phyloP scores from a whole-genome alignment of 2,113 vertebrate species.

The Proterorhinus semilunaris region DNA sequence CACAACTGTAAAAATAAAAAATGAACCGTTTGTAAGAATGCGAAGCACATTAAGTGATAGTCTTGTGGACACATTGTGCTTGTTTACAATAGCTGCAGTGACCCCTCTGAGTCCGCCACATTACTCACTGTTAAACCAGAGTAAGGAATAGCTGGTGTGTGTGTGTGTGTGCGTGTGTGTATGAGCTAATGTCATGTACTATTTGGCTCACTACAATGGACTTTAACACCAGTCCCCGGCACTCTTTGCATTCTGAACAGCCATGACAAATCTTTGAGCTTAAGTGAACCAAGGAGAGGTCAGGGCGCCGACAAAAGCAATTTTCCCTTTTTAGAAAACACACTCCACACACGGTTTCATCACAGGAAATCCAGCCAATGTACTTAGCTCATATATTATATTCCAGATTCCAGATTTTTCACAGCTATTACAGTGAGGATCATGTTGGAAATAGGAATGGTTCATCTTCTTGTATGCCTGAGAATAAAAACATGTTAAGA shows the following conservation, averaged over 20 bases:
- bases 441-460: background rate
- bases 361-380: slow-evolving; percentile 2
- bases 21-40: slow-evolving; percentile 3
- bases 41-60: slow-evolving; percentile 35
- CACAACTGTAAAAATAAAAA: background rate
- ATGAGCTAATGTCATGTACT: slow-evolving; percentile 9
- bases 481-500: background rate
- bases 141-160: slow-evolving; percentile 28
- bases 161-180: background rate
- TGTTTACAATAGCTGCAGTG: slow-evolving; percentile 33
- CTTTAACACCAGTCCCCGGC: slow-evolving; percentile 45
- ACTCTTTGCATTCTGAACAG: slow-evolving; percentile 44
- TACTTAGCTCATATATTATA: slow-evolving; percentile 13
- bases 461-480: background rate
- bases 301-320: slow-evolving; percentile 52
- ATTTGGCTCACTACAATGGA: slow-evolving; percentile 29
- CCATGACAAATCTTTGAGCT: slow-evolving; percentile 47
- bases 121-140: slow-evolving; percentile 27
- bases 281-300: slow-evolving; percentile 43
- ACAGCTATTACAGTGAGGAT: background rate
- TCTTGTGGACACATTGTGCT: slow-evolving; percentile 17
- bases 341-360: slow-evolving; percentile 9
- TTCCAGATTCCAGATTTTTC: slow-evolving; percentile 4
- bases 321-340: slow-evolving; percentile 31
- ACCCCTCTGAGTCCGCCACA: slow-evolving; percentile 34